A percentile compares a stretch with the other conserved stretches of the same genome.
Conservation (phyloP, 37 sponge, comb jelly and placozoan species). For the Halisarca cf. caerulea region DNA sequence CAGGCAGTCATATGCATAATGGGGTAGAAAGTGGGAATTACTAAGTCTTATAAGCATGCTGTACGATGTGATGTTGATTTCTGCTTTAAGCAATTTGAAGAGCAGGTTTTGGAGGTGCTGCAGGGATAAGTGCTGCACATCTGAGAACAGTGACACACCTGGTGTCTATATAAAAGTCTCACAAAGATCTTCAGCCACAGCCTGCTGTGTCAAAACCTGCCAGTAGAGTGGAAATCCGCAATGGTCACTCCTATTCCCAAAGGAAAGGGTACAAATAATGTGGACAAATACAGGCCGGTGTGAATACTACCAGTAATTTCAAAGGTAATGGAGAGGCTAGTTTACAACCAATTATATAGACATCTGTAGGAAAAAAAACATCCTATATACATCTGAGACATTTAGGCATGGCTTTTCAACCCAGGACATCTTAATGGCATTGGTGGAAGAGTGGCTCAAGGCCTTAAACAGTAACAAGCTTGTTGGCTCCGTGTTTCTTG, state of each 20-base stretch:
- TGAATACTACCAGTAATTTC: conserved; percentile 29
- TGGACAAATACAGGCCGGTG: conserved; percentile 10
- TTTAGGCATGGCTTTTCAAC: conserved; percentile 34
- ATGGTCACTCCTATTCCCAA: neutral
- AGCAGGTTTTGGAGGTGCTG: conserved; percentile 21
- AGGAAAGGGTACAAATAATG: neutral
- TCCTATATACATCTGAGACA: no score
- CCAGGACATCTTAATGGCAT: conserved; percentile 33
- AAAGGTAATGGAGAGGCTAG: conserved; percentile 39
- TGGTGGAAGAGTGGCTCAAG: conserved; percentile 33
- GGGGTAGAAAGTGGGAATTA: neutral
- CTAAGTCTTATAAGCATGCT: neutral
- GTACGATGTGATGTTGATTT: neutral
- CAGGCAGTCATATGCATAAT: no score
- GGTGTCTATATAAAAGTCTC: no score
- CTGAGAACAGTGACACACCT: neutral
- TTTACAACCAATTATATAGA: conserved; percentile 25
- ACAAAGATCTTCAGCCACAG: conserved; percentile 18
- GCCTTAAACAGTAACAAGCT: conserved; percentile 31
- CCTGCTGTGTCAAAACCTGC: neutral
- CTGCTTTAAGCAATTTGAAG: conserved; percentile 11
- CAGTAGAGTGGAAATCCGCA: conserved; percentile 14
- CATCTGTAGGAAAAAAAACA: neutral
- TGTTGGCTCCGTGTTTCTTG: conserved; percentile 26
- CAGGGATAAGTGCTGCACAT: neutral